A percentile compares a stretch with the other conserved stretches of the same genome.
These are phyloP conservation scores for Saiga tatarica DNA, from an alignment of 2,113 vertebrate genomes.

Conservation along the genomic window DNA sequence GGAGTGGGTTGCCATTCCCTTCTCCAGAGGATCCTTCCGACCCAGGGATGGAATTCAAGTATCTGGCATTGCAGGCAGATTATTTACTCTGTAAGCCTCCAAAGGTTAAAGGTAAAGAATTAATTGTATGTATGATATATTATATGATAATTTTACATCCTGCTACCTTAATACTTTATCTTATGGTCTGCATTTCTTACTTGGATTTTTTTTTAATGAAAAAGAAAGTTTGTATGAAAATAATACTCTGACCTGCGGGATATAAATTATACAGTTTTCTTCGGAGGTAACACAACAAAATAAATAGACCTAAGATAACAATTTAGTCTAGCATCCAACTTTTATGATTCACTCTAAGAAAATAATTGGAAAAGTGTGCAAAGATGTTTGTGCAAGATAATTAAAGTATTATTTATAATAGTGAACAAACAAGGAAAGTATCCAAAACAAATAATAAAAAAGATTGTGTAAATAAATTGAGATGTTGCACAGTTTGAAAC, in stretches of 20 bases:
- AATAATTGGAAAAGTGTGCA: neutral
- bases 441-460: neutral
- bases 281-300: neutral
- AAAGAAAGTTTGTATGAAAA: neutral
- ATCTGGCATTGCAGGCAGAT: neutral
- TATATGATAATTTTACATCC: neutral
- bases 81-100: neutral
- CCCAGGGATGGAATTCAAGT: neutral
- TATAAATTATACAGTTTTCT: neutral
- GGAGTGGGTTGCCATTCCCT: neutral
- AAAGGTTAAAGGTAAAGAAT: neutral
- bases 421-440: neutral
- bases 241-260: neutral
- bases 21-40: fast-evolving
- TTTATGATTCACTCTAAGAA: neutral
- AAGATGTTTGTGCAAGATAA: neutral
- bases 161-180: neutral
- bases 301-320: neutral
- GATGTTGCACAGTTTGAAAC: neutral
- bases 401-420: neutral
- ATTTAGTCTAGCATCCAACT: neutral
- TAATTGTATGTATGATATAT: neutral
- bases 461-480: too few species aligned
- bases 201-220: neutral
- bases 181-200: neutral